Evolutionary conservation across 1,140 invertebrate species (phyloP).

Genomic region (Temnothorax curvispinosus): DNA sequence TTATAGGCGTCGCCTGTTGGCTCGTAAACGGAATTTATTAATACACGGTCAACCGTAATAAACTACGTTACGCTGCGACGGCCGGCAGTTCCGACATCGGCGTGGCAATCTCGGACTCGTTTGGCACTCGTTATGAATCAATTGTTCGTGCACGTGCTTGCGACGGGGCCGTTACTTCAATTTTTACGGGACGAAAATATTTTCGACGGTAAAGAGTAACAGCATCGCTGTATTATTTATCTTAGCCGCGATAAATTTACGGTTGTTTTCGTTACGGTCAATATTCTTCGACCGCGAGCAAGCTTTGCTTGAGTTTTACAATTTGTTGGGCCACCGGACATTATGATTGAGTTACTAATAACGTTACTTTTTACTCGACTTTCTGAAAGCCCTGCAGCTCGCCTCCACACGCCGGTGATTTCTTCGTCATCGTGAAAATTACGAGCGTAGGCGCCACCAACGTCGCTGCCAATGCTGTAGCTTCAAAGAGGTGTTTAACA

Average conservation of each 20-base stretch:
- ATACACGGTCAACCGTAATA: slow-evolving; percentile 39
- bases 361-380: slow-evolving; percentile 65
- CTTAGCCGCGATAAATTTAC: slow-evolving; percentile 11
- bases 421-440: slow-evolving; percentile 69
- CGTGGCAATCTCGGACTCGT: slow-evolving; percentile 41
- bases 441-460: slow-evolving; percentile 55
- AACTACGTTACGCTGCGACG: slow-evolving; percentile 21
- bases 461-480: slow-evolving; percentile 17
- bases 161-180: slow-evolving; percentile 26
- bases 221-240: slow-evolving; percentile 23
- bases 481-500: slow-evolving; percentile 25
- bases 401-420: slow-evolving; percentile 48
- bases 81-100: slow-evolving; percentile 24
- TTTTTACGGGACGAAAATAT: slow-evolving; percentile 41
- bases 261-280: slow-evolving; percentile 31
- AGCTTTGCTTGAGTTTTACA: slow-evolving; percentile 28
- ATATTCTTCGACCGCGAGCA: slow-evolving; percentile 3
- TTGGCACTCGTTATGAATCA: slow-evolving; percentile 51
- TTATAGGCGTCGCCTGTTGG: slow-evolving; percentile 46
- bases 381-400: slow-evolving; percentile 61
- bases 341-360: slow-evolving; percentile 69
- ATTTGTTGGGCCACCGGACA: background rate
- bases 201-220: background rate
- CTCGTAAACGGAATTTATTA: slow-evolving; percentile 69
- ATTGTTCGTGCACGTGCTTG: slow-evolving; percentile 50